Percentiles rank a stretch among this genome's conserved stretches.
phyloP scores from a whole-genome alignment of 2,113 vertebrate genomes.

The Leiothrix lutea region DNA sequence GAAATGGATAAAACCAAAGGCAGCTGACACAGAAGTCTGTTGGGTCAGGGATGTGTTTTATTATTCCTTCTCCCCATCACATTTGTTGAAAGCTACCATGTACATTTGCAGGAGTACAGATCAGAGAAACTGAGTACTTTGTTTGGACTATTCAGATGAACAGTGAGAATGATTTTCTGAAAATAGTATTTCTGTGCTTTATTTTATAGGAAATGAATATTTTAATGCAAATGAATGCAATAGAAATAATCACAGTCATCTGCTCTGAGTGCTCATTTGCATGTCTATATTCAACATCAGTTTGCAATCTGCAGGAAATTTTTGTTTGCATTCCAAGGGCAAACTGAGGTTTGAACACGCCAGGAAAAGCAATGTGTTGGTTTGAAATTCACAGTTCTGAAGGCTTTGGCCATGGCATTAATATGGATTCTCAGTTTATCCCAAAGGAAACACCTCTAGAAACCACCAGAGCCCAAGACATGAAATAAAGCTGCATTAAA shows the following conservation, averaged over 20 bases:
- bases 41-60: not conserved
- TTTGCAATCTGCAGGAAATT: not conserved
- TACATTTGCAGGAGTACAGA: not conserved
- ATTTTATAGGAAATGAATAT: not conserved
- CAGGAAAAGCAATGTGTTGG: not conserved
- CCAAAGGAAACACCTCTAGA: not conserved
- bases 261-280: not conserved
- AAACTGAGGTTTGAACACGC: not conserved
- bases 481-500: not conserved
- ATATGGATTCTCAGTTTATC: not conserved
- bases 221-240: not conserved
- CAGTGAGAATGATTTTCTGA: not conserved
- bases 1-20: not conserved
- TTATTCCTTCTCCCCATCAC: not conserved
- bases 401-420: not conserved
- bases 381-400: not conserved
- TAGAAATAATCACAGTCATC: not conserved
- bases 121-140: not conserved
- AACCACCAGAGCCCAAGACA: slow-evolving; percentile 4
- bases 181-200: not conserved
- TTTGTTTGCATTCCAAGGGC: slow-evolving; percentile 11
- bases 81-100: not conserved
- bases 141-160: not conserved
- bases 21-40: not conserved
- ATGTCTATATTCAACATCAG: slow-evolving; percentile 13